A percentile compares a stretch with the other conserved stretches of the same genome.
These are phyloP conservation scores for Lophotis ruficrista DNA, from an alignment of 2,113 vertebrate genomes.

Conservation along the genomic window DNA sequence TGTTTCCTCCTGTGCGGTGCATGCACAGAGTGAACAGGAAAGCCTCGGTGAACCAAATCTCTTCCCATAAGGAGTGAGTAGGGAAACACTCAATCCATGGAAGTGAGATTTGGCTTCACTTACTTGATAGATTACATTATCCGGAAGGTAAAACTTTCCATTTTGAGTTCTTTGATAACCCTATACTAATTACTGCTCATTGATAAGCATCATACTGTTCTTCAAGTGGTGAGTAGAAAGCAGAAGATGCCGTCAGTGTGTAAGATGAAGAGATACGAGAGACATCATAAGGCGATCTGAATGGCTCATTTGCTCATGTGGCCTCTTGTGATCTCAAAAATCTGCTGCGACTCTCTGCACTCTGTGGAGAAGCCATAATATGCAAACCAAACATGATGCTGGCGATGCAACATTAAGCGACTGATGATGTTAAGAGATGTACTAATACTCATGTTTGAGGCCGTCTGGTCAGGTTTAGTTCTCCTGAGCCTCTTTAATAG, in stretches of 20 bases:
- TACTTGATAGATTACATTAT: background rate
- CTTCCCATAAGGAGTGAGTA: background rate
- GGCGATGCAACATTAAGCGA: constrained; percentile 42
- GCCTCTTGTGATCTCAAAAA: constrained; percentile 24
- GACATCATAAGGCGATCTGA: background rate
- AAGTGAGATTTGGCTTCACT: background rate
- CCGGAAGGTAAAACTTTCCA: background rate
- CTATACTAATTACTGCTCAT: background rate
- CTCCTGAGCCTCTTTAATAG: constrained; percentile 31
- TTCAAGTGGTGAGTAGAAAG: background rate
- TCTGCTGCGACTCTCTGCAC: background rate
- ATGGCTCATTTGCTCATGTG: background rate
- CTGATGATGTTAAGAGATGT: constrained; percentile 58
- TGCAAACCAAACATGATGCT: constrained; percentile 42
- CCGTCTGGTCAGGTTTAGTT: constrained; percentile 17
- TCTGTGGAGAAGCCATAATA: constrained; percentile 3
- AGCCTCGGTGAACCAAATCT: background rate
- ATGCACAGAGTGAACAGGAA: background rate
- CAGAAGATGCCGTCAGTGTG: background rate
- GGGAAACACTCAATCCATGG: background rate
- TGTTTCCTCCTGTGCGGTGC: background rate
- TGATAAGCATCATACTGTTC: background rate
- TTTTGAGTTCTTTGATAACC: background rate
- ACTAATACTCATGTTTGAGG: background rate
- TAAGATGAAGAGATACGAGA: background rate